Evolutionary conservation across 92 coral and sea anemone genomes (phyloP).

Genomic region (Porites cylindrica): DNA sequence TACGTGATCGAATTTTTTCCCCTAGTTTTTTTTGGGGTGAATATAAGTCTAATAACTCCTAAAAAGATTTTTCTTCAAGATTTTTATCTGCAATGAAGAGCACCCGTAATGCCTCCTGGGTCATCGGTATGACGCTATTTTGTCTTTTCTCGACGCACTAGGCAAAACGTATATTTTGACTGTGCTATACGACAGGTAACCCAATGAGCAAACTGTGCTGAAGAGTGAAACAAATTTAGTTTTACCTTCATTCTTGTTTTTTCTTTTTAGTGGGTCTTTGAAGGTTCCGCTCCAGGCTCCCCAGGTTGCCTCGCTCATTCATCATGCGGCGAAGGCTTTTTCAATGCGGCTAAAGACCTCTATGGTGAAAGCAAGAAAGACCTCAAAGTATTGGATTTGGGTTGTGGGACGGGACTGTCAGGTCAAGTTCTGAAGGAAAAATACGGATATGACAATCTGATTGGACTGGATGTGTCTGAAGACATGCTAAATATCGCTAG

Average conservation of each 20-base stretch:
- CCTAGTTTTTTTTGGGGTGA: no score
- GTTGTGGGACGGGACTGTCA: slow-evolving; percentile 20
- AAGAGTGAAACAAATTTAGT: neutral
- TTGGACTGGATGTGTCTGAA: slow-evolving; percentile 20
- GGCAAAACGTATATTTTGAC: no score
- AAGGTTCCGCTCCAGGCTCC: neutral
- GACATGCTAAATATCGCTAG: slow-evolving; percentile 2
- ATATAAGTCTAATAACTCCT: no score
- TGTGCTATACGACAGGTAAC: no score
- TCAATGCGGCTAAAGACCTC: neutral
- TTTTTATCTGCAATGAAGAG: no score
- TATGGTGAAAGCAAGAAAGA: slow-evolving; percentile 9
- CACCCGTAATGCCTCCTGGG: no score
- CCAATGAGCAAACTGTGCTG: no score
- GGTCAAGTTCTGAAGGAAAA: slow-evolving; percentile 7
- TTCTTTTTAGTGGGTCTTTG: neutral
- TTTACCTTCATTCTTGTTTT: neutral
- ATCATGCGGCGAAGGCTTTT: neutral
- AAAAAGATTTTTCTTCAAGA: no score
- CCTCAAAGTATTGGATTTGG: slow-evolving; percentile 6
- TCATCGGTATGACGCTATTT: no score
- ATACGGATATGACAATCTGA: neutral
- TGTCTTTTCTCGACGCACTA: no score
- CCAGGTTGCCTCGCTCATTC: neutral
- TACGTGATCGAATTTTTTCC: no score